Evolutionary conservation across 1,140 invertebrate species (phyloP).

Genomic region (Drosophila mojavensis): DNA sequence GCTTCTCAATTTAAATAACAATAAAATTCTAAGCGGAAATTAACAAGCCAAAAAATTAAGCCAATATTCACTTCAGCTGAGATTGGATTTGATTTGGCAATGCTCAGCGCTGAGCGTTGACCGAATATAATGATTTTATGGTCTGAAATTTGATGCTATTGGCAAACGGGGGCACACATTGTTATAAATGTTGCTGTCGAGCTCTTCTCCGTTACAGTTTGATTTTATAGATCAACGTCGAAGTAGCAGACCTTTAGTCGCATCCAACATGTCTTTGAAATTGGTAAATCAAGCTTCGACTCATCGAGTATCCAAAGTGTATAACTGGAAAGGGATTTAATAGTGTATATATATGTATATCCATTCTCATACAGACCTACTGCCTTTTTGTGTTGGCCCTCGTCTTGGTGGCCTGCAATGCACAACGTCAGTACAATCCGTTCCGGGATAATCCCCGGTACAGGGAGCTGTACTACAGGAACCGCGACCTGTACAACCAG

Average conservation of each 20-base stretch:
- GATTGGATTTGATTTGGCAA: slow-evolving; percentile 42
- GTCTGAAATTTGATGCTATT: slow-evolving; percentile 59
- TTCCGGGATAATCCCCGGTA: slow-evolving; percentile 61
- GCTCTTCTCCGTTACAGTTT: slow-evolving; percentile 63
- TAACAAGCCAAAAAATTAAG: slow-evolving; percentile 44
- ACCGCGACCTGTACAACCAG: slow-evolving; percentile 74
- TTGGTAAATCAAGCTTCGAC: slow-evolving; percentile 46
- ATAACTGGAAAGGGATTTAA: slow-evolving; percentile 12
- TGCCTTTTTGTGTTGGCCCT: slow-evolving; percentile 52
- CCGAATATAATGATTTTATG: slow-evolving; percentile 62
- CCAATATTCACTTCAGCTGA: slow-evolving; percentile 15
- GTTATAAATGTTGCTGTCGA: slow-evolving; percentile 61
- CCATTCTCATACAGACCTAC: slow-evolving; percentile 41
- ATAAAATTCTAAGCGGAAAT: slow-evolving; percentile 81
- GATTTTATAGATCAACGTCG: slow-evolving; percentile 49
- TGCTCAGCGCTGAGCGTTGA: slow-evolving; percentile 24
- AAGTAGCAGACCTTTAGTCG: slow-evolving; percentile 22
- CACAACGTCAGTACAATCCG: slow-evolving; percentile 62
- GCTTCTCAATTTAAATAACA: slow-evolving; percentile 67
- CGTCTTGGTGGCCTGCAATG: slow-evolving; percentile 49
- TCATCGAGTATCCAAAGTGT: background rate
- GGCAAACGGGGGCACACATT: slow-evolving; percentile 27
- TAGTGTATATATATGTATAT: background rate
- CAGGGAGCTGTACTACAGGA: slow-evolving; percentile 67
- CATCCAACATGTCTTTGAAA: slow-evolving; percentile 59